Conservation (phyloP, 2,797 vertebrate genomes). For the Coendou prehensilis region DNA sequence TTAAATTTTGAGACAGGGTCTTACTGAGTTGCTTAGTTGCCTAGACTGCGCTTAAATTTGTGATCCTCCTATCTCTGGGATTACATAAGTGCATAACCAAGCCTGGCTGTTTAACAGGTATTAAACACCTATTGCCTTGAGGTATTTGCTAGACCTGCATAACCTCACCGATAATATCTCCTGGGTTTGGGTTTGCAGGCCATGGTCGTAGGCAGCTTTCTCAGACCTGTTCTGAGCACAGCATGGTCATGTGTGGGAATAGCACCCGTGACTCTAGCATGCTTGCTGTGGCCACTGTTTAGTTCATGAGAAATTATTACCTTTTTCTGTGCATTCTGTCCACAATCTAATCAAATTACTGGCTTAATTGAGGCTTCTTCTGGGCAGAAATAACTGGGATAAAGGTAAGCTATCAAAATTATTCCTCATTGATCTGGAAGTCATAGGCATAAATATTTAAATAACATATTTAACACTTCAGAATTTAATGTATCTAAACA, state of each 20-base stretch:
- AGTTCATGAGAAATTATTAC: not conserved
- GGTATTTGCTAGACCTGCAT: not conserved
- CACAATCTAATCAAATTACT: not conserved
- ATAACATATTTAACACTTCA: not conserved
- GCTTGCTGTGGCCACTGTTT: not conserved
- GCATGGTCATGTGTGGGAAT: not conserved
- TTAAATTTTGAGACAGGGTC: not conserved
- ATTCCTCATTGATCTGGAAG: not conserved
- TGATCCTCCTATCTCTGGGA: not conserved
- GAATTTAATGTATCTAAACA: slow-evolving; percentile 7
- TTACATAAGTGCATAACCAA: not conserved
- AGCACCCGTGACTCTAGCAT: not conserved
- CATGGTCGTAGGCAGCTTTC: not conserved
- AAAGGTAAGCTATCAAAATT: slow-evolving; percentile 6
- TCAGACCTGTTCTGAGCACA: not conserved
- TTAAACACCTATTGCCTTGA: not conserved
- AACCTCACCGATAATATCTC: not conserved
- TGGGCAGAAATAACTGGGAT: not conserved
- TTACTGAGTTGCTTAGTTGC: not conserved
- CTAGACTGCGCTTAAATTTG: not conserved
- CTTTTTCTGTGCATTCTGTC: slow-evolving; percentile 17
- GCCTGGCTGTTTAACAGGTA: not conserved
- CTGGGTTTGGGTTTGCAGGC: not conserved
- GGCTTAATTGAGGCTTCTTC: not conserved
- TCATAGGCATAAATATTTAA: not conserved